Base-by-base conservation (phyloP, 2,113 vertebrate species). In the Stegastes partitus region DNA sequence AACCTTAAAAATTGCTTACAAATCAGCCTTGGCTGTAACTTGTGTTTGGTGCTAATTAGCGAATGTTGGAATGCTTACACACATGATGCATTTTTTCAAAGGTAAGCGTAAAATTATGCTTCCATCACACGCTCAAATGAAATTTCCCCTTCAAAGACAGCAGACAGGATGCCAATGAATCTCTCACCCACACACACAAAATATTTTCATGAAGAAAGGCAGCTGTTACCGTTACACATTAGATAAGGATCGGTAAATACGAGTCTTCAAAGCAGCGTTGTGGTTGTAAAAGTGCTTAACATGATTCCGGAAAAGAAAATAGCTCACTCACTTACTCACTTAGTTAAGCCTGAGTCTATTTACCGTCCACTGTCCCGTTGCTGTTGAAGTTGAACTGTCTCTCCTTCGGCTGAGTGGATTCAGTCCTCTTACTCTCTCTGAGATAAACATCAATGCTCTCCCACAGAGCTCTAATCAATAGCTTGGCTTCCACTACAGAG, bases 391-490 rank as follows among this genome's bases (percentile, higher is more conserved):
- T 70, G 68, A 78, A 68, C 54, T 42, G 12, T 66, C 63, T 61
- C 63, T 76, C 67, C 77, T 64, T 74, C 42, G 28, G 44, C 68
- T 50, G 79, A 88, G 77, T 85, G 58, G 71, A 75, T 78, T 79
- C 66, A 54, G 84, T 77, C 77, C 42, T 72, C 79, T 72, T 77
- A 66, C 67, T 90, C 80, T 82, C 58, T 57, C 68, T 12, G 61
- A 85, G 80, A 81, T 80, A 65, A 82, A 82, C 89, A 91, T 87
- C 89, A 83, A 88, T 91, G 82, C 63, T 73, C 77, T 71, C 84
- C 81, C 84, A 72, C 87, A 31, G 80, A 79, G 75, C 70, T 34
- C 78, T 68, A 82, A 89, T 90, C 89, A 81, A 87, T 87, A 81
- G 78, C 65, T 68, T 21, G 31, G 82, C 79, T 57, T 88, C 79